These are phyloP conservation scores for Tethea ocularis DNA, from an alignment of 2,888 invertebrate species.

Conservation along the genomic window DNA sequence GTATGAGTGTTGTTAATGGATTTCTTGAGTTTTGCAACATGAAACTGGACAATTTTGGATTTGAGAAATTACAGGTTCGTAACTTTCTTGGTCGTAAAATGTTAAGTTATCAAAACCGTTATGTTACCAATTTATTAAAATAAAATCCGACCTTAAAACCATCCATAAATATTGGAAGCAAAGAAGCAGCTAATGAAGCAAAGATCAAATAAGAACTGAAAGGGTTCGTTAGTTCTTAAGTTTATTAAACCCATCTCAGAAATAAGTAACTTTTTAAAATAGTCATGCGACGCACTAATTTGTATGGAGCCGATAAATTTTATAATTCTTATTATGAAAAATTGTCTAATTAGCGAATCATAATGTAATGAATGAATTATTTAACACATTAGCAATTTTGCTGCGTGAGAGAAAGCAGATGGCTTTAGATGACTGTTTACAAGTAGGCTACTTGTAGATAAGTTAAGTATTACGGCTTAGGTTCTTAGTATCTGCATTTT, in stretches of 20 bases:
- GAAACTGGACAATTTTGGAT: conserved; percentile 80
- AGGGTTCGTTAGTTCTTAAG: too few relatives aligned
- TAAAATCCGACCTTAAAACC: too few relatives aligned
- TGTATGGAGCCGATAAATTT: not conserved
- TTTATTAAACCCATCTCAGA: too few relatives aligned
- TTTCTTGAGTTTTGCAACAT: conserved; percentile 49
- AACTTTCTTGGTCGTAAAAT: conserved; percentile 9
- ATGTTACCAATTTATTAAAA: too few relatives aligned
- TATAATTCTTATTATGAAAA: not conserved
- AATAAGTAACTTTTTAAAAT: too few relatives aligned
- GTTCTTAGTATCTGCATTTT: not conserved
- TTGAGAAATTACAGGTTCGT: conserved; percentile 76
- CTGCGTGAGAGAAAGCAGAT: conserved; percentile 5
- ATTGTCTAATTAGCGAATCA: not conserved
- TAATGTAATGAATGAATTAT: conserved; percentile 24
- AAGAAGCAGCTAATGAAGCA: too few relatives aligned
- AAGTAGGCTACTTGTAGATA: not conserved
- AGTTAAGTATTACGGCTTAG: not conserved
- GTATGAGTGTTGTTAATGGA: conserved; percentile 28
- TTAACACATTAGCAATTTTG: conserved; percentile 18
- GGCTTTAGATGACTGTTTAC: not conserved
- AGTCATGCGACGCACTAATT: not conserved
- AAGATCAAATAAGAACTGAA: too few relatives aligned
- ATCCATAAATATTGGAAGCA: too few relatives aligned
- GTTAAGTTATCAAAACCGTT: too few relatives aligned